phyloP scores from a whole-genome alignment of 53 echinoderm and acorn worm species.

The Actinopyga echinites region DNA sequence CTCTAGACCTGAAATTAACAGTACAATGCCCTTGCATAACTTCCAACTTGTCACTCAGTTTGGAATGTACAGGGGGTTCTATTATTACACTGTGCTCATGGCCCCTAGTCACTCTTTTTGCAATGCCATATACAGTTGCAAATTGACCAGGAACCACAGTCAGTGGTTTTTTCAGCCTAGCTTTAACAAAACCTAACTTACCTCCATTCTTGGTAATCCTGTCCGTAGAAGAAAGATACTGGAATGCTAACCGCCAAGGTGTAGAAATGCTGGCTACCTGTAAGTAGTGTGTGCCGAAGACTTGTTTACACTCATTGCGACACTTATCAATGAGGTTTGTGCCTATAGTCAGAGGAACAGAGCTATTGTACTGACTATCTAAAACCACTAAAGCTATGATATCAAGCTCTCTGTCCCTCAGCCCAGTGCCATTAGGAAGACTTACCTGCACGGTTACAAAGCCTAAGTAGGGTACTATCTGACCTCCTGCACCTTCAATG shows the following conservation, averaged over 20 bases:
- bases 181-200: neutral
- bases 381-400: neutral
- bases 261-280: neutral
- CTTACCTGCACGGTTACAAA: neutral
- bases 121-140: neutral
- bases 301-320: neutral
- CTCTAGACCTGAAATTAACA: too few relatives aligned
- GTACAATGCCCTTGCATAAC: too few relatives aligned
- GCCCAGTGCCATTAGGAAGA: neutral
- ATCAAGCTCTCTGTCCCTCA: neutral
- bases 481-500: conserved; percentile 12
- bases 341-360: conserved; percentile 7
- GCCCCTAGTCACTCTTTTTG: neutral
- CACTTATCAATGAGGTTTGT: neutral
- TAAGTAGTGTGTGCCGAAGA: neutral
- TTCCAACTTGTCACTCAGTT: too few relatives aligned
- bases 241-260: neutral
- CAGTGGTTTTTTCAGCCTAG: neutral
- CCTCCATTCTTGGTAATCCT: neutral
- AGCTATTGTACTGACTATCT: conserved; percentile 1
- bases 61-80: neutral
- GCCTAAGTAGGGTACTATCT: conserved; percentile 10
- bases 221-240: too few relatives aligned
- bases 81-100: neutral
- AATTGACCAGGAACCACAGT: neutral